phyloP scores from a whole-genome alignment of 37 sponge, comb jelly and placozoan species.

The Ianthella basta region DNA sequence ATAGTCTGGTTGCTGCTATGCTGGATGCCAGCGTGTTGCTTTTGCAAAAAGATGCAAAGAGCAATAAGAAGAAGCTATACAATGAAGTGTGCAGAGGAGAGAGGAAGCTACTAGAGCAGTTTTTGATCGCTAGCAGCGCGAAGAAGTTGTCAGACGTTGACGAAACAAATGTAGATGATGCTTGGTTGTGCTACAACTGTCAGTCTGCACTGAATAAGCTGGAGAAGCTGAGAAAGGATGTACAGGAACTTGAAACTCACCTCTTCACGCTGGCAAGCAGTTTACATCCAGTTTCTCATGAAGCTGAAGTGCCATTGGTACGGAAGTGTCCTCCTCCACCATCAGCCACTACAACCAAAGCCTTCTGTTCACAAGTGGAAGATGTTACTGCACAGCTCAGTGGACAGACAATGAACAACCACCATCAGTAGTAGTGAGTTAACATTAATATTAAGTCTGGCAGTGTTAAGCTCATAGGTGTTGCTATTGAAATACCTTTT shows the following conservation, averaged over 20 bases:
- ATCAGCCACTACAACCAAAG: not conserved
- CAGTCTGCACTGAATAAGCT: not conserved
- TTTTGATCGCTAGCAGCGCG: not conserved
- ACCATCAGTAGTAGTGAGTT: constrained; percentile 31
- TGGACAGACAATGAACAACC: constrained; percentile 3
- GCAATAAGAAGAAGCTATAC: constrained; percentile 16
- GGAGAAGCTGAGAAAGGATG: not conserved
- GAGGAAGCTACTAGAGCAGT: not conserved
- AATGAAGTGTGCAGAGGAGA: not conserved
- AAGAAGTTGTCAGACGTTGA: not conserved
- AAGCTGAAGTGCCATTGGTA: not conserved
- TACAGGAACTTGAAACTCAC: not conserved
- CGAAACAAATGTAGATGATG: not conserved
- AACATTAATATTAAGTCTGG: not conserved
- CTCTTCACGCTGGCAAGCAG: not conserved
- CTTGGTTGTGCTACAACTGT: constrained; percentile 26
- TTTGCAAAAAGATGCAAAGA: not conserved
- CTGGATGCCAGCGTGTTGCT: not conserved
- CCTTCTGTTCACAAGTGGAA: not conserved
- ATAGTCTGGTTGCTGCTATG: not conserved
- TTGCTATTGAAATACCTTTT: not conserved
- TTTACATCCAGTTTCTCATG: not conserved
- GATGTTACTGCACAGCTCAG: not conserved
- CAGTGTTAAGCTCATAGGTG: too few species aligned
- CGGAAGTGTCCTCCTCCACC: not conserved